Evolutionary conservation across 2,888 invertebrate species (phyloP).

Genomic region (Tiliacea aurago): DNA sequence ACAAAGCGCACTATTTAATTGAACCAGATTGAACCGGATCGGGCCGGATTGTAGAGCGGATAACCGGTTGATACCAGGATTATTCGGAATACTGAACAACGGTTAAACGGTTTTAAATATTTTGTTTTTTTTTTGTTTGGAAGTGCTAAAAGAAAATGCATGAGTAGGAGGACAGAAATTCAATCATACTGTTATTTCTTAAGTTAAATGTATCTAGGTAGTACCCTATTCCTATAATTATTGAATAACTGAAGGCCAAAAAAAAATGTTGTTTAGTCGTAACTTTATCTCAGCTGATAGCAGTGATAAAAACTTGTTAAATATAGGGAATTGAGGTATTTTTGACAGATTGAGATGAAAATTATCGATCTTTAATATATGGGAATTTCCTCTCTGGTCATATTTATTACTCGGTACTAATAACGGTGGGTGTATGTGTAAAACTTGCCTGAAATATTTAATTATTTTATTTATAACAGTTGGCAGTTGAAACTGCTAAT

Average conservation of each 20-base stretch:
- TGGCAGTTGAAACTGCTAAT: background rate
- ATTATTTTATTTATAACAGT: too few relatives aligned
- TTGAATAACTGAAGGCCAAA: background rate
- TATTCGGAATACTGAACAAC: conserved; percentile 56
- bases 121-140: conserved; percentile 8
- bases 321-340: background rate
- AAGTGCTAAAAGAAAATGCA: background rate
- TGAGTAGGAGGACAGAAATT: background rate
- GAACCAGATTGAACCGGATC: conserved; percentile 57
- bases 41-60: conserved; percentile 37
- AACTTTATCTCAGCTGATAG: too few relatives aligned
- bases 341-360: background rate
- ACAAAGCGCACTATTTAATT: conserved; percentile 61
- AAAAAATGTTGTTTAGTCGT: background rate
- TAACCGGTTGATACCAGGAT: conserved; percentile 57
- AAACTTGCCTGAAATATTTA: too few relatives aligned
- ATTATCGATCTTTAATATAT: background rate
- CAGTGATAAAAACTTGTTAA: background rate
- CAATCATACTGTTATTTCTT: background rate
- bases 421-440: too few relatives aligned
- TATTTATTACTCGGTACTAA: background rate
- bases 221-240: background rate
- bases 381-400: background rate
- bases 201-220: too few relatives aligned
- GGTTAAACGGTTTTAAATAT: conserved; percentile 56